Evolutionary conservation across 2,797 vertebrate species (phyloP).

Genomic region (Allobates femoralis): DNA sequence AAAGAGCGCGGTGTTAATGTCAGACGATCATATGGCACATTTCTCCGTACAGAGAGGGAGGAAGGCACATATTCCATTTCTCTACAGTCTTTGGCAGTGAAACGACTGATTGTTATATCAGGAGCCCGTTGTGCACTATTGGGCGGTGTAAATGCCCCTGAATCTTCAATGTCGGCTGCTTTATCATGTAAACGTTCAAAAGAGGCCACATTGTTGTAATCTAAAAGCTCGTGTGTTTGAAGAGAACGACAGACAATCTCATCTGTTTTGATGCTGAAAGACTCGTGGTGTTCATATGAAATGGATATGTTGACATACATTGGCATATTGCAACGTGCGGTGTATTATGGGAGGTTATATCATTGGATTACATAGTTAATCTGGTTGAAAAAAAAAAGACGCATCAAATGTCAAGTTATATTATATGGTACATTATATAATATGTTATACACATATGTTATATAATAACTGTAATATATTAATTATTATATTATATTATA

Average conservation of each 20-base stretch:
- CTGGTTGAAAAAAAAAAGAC: too few species aligned
- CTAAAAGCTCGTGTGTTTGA: neutral
- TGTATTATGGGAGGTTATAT: neutral
- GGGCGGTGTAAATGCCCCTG: neutral
- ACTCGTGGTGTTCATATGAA: neutral
- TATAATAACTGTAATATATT: too few species aligned
- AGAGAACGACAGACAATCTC: too few species aligned
- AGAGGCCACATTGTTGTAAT: neutral
- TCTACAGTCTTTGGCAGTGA: conserved; percentile 31
- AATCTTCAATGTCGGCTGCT: neutral
- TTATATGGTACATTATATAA: neutral
- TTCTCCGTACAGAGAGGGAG: conserved; percentile 6
- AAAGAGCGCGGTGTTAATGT: conserved; percentile 19
- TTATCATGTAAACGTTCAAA: neutral
- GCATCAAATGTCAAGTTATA: neutral
- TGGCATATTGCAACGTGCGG: neutral
- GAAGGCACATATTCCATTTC: neutral
- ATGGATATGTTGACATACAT: neutral
- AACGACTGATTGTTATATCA: conserved; percentile 24
- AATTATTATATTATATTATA: neutral
- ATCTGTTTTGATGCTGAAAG: neutral
- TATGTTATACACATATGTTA: neutral
- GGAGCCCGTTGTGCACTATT: neutral
- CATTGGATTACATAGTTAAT: neutral
- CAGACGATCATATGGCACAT: conserved; percentile 36